Evolutionary conservation across 2,888 invertebrate genomes (phyloP), one percentile per base, ranked within the genome.

Genomic region (Glyphotaelius pellucidus): DNA sequence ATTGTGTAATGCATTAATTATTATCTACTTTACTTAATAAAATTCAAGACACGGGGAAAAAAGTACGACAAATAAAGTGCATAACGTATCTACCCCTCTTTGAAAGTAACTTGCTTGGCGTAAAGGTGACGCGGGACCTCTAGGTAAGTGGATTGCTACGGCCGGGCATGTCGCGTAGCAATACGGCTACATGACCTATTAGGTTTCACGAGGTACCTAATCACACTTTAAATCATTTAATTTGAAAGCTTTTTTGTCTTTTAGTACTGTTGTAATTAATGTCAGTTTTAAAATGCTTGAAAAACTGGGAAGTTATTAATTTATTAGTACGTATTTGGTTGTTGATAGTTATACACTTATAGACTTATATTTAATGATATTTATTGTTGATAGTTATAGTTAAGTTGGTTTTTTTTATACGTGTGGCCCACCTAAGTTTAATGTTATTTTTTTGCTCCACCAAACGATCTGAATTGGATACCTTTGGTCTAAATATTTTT

Each of bases 131-230:
- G 79, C 79, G 30, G 67, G 14, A 31, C n/a, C 32, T 25, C 31
- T 32, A 25, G 42, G 14, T 91, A 91, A 91, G 91, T 91, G 91
- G 91, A 91, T 91, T 91, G 87, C 86, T 80, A 31, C 85, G 90
- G 12, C 42, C 12, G 12, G 12, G 42, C 12, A 12, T 12, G 47
- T 14, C 47, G 52, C 85, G 88, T 67, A 88, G 79, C 88, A 31
- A 15, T 25, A 85, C n/a, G 42, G 31, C 15, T 38, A 86, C 47
- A 30, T 86, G 25, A 30, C 38, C 38, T 86, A 31, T 83, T 19
- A 31, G 35, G 30, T 83, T 67, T 67, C 5, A 67, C 52, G 7
- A 67, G 19, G 25, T 67, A 42, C 12, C 42, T 42, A 67, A 67
- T 67, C 52, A 19, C 52, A 67, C 19, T 67, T 67, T 25, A 67